These are phyloP conservation scores for Tupaia chinensis DNA, from an alignment of 2,113 vertebrate species.

Conservation along the genomic window DNA sequence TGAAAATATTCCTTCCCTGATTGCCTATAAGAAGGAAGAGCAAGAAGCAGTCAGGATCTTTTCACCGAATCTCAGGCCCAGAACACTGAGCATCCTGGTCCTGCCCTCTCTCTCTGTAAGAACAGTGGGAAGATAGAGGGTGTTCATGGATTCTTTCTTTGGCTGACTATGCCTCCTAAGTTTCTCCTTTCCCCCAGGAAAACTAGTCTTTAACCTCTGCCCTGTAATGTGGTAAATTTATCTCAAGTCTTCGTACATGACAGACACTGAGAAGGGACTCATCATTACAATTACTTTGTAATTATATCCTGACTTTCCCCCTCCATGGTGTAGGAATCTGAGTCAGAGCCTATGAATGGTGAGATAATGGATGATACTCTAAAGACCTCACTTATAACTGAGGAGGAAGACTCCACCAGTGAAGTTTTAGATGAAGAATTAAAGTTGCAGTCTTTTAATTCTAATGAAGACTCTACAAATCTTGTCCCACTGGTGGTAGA, in stretches of 20 bases:
- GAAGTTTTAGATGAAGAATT: conserved; percentile 83
- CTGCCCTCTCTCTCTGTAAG: neutral
- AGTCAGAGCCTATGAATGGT: conserved; percentile 87
- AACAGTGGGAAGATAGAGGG: neutral
- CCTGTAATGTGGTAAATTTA: neutral
- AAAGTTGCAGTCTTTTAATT: conserved; percentile 81
- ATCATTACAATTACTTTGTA: neutral
- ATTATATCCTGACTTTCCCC: neutral
- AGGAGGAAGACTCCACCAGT: conserved; percentile 81
- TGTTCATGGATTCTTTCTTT: neutral
- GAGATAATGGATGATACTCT: conserved; percentile 84
- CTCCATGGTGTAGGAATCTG: conserved; percentile 76
- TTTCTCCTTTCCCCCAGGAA: neutral
- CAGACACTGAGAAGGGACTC: neutral
- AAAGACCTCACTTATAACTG: conserved; percentile 71
- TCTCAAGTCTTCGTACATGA: neutral
- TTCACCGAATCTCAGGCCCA: neutral
- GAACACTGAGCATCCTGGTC: neutral
- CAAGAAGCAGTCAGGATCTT: neutral
- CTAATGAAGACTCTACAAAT: conserved; percentile 78
- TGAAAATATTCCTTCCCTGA: neutral
- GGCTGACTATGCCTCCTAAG: neutral
- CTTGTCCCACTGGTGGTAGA: conserved; percentile 80
- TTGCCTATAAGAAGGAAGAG: neutral
- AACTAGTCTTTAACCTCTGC: neutral